phyloP scores from a whole-genome alignment of 2,113 vertebrate genomes.

The Salvelinus alpinus region DNA sequence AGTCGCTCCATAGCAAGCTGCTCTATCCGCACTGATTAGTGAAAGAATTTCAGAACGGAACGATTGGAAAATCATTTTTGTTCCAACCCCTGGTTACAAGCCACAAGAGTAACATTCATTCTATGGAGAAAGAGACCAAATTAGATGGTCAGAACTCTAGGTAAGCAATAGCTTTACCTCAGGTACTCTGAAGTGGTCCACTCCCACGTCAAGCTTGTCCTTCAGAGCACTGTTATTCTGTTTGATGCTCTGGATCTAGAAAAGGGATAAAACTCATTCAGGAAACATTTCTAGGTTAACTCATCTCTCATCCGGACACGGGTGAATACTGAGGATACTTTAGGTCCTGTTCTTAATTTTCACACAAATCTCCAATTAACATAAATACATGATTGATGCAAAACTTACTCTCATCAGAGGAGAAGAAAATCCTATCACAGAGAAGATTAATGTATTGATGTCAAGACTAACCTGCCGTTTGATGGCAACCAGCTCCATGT shows the following conservation, averaged over 20 bases:
- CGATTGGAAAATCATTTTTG: too few relatives aligned
- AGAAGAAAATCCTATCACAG: too few relatives aligned
- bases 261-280: constrained; percentile 4
- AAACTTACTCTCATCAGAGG: too few relatives aligned
- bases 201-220: constrained; percentile 86
- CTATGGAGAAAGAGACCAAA: not conserved
- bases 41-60: too few relatives aligned
- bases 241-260: constrained; percentile 94
- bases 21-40: too few relatives aligned
- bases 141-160: not conserved
- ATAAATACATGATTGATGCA: not conserved
- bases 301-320: too few relatives aligned
- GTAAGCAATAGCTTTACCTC: constrained; percentile 78
- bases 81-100: too few relatives aligned
- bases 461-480: constrained; percentile 84
- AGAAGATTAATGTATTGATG: too few relatives aligned
- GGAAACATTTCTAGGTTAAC: too few relatives aligned
- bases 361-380: not conserved
- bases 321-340: too few relatives aligned
- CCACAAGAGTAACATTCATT: not conserved
- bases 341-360: too few relatives aligned
- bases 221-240: constrained; percentile 91
- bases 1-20: too few relatives aligned
- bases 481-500: constrained; percentile 90
- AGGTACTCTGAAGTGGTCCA: constrained; percentile 84